Evolutionary conservation across 2,113 vertebrate genomes (phyloP).

Genomic region (Rhipidura dahli): DNA sequence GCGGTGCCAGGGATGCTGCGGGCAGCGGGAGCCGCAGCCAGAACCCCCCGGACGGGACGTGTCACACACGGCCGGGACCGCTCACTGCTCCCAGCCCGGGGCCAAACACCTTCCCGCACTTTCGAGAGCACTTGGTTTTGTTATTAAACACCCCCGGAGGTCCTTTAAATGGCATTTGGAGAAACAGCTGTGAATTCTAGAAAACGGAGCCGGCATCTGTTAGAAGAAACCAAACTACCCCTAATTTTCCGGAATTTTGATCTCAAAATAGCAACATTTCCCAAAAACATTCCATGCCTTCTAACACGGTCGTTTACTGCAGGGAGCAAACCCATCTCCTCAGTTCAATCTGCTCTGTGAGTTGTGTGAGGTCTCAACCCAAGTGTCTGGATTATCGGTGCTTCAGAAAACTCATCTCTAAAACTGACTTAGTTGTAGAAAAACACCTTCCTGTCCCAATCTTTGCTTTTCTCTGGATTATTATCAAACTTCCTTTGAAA

Average conservation of each 20-base stretch:
- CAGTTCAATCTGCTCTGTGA: background rate
- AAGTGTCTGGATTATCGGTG: background rate
- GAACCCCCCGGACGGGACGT: accelerated
- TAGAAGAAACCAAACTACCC: background rate
- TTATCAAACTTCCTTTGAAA: background rate
- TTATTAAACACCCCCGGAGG: background rate
- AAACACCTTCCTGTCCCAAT: background rate
- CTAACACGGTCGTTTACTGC: accelerated
- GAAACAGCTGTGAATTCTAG: background rate
- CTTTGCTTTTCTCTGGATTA: background rate
- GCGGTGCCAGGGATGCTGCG: background rate
- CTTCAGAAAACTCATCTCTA: background rate
- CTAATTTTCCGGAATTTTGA: background rate
- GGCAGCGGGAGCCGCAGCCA: accelerated
- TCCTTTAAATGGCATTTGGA: background rate
- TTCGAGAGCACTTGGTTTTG: accelerated
- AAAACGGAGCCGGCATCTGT: background rate
- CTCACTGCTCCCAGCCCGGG: background rate
- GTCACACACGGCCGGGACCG: accelerated
- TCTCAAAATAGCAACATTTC: background rate
- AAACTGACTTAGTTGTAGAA: background rate
- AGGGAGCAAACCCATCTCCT: background rate
- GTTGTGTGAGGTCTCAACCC: background rate
- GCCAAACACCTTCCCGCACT: background rate
- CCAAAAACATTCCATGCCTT: background rate